Evolutionary conservation across 37 sponge, comb jelly and placozoan species (phyloP).

Genomic region (Mnemiopsis leidyi): DNA sequence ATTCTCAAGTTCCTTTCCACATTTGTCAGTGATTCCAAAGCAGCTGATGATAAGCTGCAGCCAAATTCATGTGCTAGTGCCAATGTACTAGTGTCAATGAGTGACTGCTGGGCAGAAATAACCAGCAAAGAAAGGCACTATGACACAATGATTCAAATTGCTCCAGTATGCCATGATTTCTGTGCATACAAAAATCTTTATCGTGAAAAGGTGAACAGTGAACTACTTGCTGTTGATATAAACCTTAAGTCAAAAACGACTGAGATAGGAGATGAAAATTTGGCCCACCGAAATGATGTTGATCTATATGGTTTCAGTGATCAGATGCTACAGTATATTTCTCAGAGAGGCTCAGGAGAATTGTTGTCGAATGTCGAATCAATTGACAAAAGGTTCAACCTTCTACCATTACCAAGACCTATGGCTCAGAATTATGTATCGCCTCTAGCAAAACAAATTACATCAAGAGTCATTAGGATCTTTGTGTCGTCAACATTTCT

Average conservation of each 20-base stretch:
- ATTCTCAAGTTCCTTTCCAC: conserved; percentile 19
- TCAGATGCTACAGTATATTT: conserved; percentile 93
- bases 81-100: not conserved
- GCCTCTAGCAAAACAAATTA: not conserved
- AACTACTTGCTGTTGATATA: not conserved
- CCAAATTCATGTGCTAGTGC: not conserved
- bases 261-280: not conserved
- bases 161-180: not conserved
- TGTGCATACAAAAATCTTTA: not conserved
- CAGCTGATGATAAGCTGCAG: not conserved
- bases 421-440: conserved; percentile 38
- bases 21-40: not conserved
- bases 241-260: not conserved
- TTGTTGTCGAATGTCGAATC: conserved; percentile 90
- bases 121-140: not conserved
- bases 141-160: conserved; percentile 20
- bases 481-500: conserved; percentile 97
- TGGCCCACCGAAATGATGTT: conserved; percentile 85
- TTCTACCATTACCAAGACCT: conserved; percentile 63
- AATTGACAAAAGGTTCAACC: conserved; percentile 86
- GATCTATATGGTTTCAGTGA: conserved; percentile 93
- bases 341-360: conserved; percentile 87
- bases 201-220: not conserved
- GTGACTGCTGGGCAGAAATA: not conserved
- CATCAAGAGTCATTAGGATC: conserved; percentile 72